Evolutionary conservation across 2,113 vertebrate genomes (phyloP).

Genomic region (Prionailurus viverrinus): DNA sequence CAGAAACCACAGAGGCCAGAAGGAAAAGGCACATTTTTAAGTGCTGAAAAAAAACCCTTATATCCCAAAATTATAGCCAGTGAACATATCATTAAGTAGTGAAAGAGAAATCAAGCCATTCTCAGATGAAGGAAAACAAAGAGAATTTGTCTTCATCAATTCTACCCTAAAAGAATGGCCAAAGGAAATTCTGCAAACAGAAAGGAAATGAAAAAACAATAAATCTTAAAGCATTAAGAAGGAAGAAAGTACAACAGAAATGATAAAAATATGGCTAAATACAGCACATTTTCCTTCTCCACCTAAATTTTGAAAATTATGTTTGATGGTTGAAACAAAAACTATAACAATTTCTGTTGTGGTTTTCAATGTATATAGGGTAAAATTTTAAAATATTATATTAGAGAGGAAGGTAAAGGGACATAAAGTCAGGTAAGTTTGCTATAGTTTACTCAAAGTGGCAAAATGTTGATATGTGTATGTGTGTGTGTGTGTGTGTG

Average conservation of each 20-base stretch:
- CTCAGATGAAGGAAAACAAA: conserved; percentile 41
- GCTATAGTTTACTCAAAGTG: not conserved
- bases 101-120: conserved; percentile 38
- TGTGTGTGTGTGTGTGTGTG: too few relatives aligned
- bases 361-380: not conserved
- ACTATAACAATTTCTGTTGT: not conserved
- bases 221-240: conserved; percentile 35
- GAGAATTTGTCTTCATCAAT: conserved; percentile 33
- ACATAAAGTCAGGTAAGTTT: conserved; percentile 21
- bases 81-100: conserved; percentile 24
- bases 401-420: conserved; percentile 11
- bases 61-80: not conserved
- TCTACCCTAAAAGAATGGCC: not conserved
- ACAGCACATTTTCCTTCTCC: not conserved
- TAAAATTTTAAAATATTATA: conserved; percentile 27
- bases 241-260: conserved; percentile 35
- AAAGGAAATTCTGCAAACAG: conserved; percentile 24
- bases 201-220: conserved; percentile 58
- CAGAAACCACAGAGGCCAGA: conserved; percentile 19
- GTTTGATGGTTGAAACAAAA: conserved; percentile 44
- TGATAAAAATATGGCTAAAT: conserved; percentile 36
- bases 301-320: conserved; percentile 31
- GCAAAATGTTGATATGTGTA: not conserved
- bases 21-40: conserved; percentile 37
- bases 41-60: not conserved